Conservation (phyloP, 2,113 vertebrate species). For the Arizona elegans region DNA sequence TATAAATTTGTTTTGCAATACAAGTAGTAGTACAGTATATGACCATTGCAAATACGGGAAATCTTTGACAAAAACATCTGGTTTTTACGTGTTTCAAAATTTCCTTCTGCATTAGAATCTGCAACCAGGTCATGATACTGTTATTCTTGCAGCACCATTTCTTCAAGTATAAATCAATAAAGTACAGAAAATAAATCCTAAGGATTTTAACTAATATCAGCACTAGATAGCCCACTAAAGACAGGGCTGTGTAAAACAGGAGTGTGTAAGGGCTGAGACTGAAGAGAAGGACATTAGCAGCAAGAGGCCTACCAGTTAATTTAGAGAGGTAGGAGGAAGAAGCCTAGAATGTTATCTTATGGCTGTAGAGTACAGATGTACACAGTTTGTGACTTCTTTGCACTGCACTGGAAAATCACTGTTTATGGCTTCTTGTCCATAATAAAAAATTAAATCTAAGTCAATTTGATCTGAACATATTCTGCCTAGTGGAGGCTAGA, state of each 20-base stretch:
- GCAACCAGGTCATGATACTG: not conserved
- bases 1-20: not conserved
- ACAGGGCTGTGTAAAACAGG: not conserved
- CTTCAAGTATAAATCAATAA: not conserved
- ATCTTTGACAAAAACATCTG: not conserved
- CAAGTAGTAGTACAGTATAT: not conserved
- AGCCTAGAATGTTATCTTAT: not conserved
- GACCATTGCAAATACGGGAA: conserved; percentile 1
- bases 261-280: not conserved
- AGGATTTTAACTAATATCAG: not conserved
- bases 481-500: not conserved
- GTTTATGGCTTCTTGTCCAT: not conserved
- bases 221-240: not conserved
- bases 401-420: not conserved
- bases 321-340: not conserved
- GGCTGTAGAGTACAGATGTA: not conserved
- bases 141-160: not conserved
- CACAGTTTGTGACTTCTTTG: not conserved
- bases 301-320: not conserved
- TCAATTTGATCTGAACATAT: not conserved
- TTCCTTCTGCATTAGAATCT: not conserved
- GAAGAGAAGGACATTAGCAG: not conserved
- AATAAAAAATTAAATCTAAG: not conserved
- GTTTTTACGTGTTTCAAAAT: not conserved
- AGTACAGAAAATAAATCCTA: not conserved